Conservation (phyloP, 2,888 invertebrate genomes). For the Drosophila maculinotata region DNA sequence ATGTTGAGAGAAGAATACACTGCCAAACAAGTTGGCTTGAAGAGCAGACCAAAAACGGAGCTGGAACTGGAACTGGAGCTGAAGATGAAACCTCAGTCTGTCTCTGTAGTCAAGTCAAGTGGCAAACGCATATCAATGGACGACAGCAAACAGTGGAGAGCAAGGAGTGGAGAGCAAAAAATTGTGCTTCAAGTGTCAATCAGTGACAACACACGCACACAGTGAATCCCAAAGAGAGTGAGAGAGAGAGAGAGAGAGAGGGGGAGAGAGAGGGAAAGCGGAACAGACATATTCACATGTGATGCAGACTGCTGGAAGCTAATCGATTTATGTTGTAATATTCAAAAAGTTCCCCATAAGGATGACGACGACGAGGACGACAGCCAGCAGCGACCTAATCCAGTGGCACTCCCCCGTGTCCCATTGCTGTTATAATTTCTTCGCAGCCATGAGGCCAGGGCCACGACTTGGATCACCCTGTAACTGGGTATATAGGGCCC, state of each 20-base stretch:
- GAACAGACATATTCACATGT: conserved; percentile 35
- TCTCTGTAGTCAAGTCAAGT: conserved; percentile 59
- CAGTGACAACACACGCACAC: conserved; percentile 65
- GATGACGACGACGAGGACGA: conserved; percentile 34
- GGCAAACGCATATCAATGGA: conserved; percentile 71
- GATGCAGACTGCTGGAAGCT: conserved; percentile 72
- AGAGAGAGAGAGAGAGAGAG: neutral
- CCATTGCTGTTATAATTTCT: conserved; percentile 65
- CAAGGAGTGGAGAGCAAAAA: conserved; percentile 65
- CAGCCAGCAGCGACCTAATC: conserved; percentile 68
- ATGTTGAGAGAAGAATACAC: conserved; percentile 2
- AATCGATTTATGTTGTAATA: conserved; percentile 81
- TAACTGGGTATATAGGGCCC: conserved; percentile 56
- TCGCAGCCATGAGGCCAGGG: conserved; percentile 53
- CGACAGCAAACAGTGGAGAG: conserved; percentile 62
- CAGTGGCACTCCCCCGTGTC: conserved; percentile 69
- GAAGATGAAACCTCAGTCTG: conserved; percentile 34
- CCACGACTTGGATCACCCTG: conserved; percentile 60
- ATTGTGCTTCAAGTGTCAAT: conserved; percentile 79
- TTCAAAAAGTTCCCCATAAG: conserved; percentile 80
- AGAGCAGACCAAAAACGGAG: conserved; percentile 2
- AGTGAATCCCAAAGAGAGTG: conserved; percentile 29
- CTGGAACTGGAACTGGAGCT: conserved; percentile 8
- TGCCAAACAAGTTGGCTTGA: conserved; percentile 12
- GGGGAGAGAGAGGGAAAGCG: conserved; percentile 2